Evolutionary conservation across 2,888 invertebrate species (phyloP).

Genomic region (Tenthredo scrophulariae): DNA sequence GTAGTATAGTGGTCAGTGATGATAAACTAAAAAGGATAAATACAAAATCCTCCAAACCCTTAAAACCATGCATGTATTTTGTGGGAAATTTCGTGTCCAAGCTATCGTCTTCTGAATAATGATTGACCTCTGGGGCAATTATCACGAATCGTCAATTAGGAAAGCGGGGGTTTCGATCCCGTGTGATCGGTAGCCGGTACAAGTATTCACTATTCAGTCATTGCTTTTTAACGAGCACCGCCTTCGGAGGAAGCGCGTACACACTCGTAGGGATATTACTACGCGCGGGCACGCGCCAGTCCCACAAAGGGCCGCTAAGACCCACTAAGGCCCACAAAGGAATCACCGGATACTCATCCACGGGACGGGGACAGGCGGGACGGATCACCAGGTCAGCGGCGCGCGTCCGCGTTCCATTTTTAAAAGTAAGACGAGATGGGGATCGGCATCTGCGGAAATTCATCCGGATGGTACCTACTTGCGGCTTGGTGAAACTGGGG

Average conservation of each 20-base stretch:
- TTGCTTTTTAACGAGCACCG: slow-evolving; percentile 26
- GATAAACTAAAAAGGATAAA: background rate
- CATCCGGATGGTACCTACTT: slow-evolving; percentile 22
- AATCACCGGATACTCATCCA: slow-evolving; percentile 48
- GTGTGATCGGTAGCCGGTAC: background rate
- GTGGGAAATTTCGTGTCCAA: background rate
- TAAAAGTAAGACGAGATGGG: slow-evolving; percentile 22
- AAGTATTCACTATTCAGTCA: slow-evolving; percentile 17
- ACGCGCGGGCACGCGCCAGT: slow-evolving; percentile 48
- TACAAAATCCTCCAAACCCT: background rate
- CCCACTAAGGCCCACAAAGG: slow-evolving; percentile 47
- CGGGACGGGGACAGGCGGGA: slow-evolving; percentile 35
- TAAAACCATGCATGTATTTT: background rate
- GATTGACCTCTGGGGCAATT: background rate
- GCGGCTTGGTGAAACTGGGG: background rate
- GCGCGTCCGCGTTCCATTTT: slow-evolving; percentile 45
- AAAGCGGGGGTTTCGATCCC: background rate
- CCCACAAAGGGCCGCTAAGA: slow-evolving; percentile 42
- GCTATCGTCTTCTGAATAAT: background rate
- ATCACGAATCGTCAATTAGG: slow-evolving; percentile 18
- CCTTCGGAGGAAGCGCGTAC: slow-evolving; percentile 7
- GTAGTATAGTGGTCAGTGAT: background rate
- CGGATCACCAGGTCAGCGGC: slow-evolving; percentile 46
- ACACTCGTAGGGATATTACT: slow-evolving; percentile 35
- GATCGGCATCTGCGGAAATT: slow-evolving; percentile 45